Percentiles rank a stretch among this genome's conserved stretches.
Evolutionary conservation across 2,113 vertebrate species (phyloP).

Genomic region (Paraplagusia blochii): DNA sequence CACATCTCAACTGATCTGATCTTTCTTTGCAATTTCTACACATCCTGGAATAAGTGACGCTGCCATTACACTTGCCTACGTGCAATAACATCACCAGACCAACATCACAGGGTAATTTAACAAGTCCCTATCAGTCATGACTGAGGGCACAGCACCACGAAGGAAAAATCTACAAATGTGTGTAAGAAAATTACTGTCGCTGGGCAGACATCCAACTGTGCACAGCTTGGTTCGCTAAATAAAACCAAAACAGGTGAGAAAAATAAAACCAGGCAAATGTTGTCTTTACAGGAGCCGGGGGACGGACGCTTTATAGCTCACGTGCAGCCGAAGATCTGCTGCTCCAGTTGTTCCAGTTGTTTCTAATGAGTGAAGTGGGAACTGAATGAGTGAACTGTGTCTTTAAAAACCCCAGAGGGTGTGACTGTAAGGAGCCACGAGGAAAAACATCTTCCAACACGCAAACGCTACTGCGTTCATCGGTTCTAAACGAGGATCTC

Average conservation of each 20-base stretch:
- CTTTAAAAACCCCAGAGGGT: constrained; percentile 15
- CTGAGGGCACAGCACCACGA: no score
- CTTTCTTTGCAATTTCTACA: no score
- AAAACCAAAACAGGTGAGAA: constrained; percentile 12
- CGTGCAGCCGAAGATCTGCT: constrained; percentile 16
- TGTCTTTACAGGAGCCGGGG: constrained; percentile 18
- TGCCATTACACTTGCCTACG: no score
- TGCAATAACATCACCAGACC: no score
- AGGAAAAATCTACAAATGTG: neutral
- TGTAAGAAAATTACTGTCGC: neutral
- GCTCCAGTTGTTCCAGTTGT: constrained; percentile 41
- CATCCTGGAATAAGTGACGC: no score
- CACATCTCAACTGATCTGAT: no score
- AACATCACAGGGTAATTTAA: no score
- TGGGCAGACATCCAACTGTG: neutral
- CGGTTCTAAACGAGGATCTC: neutral
- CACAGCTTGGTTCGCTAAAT: constrained; percentile 1
- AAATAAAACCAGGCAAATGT: constrained; percentile 22
- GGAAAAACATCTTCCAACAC: neutral
- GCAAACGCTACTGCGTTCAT: neutral
- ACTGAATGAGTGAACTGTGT: constrained; percentile 6
- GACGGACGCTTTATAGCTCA: constrained; percentile 14
- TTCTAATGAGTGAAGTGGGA: constrained; percentile 42
- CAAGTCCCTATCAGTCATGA: no score
- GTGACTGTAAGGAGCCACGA: constrained; percentile 24